Evolutionary conservation across 2,797 vertebrate species (phyloP).

Genomic region (Bothrops alternatus): DNA sequence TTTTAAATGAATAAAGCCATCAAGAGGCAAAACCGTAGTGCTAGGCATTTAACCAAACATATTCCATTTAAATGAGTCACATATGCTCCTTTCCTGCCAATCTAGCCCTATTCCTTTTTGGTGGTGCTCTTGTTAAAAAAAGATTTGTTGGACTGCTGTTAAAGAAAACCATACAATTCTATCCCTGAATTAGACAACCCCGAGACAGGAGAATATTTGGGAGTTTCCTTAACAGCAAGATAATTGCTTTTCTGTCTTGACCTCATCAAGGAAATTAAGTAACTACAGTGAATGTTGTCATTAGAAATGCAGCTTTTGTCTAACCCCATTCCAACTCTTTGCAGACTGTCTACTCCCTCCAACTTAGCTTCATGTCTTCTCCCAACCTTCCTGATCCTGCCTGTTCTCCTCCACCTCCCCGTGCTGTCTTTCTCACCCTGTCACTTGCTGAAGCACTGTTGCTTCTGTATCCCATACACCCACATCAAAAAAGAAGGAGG

Average conservation of each 20-base stretch:
- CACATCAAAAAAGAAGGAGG: neutral
- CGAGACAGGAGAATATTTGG: neutral
- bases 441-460: neutral
- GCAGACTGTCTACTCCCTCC: neutral
- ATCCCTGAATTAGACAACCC: neutral
- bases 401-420: neutral
- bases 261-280: neutral
- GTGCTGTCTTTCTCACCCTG: neutral
- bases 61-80: conserved; percentile 45
- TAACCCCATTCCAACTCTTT: neutral
- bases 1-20: conserved; percentile 44
- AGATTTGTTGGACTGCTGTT: fast-evolving
- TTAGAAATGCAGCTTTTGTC: neutral
- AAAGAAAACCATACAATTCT: fast-evolving
- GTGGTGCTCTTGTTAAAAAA: neutral
- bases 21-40: conserved; percentile 43
- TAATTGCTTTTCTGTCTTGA: neutral
- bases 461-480: neutral
- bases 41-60: conserved; percentile 52
- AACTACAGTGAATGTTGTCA: neutral
- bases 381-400: neutral
- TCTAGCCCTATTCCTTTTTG: neutral
- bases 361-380: neutral
- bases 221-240: neutral
- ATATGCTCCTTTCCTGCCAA: neutral